These are phyloP conservation scores for Drosophila tropicalis DNA, from an alignment of 1,140 invertebrate genomes.

Conservation along the genomic window DNA sequence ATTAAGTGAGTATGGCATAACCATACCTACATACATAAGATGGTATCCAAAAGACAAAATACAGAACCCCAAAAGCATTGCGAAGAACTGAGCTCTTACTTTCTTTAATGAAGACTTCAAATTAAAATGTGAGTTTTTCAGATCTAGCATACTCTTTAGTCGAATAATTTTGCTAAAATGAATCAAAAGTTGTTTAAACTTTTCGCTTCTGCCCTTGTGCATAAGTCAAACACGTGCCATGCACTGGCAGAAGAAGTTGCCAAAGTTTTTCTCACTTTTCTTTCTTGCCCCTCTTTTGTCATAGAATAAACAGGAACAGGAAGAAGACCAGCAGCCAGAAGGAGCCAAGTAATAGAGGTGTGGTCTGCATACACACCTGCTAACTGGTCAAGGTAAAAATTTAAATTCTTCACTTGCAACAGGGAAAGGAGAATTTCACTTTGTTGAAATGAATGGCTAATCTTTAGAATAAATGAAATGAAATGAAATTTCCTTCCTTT, in stretches of 20 bases:
- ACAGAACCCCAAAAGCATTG: not conserved
- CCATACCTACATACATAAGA: not conserved
- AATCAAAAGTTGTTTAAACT: slow-evolving; percentile 65
- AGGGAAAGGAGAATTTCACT: slow-evolving; percentile 40
- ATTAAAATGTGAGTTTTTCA: no score
- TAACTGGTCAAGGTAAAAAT: slow-evolving; percentile 34
- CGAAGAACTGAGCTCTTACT: not conserved
- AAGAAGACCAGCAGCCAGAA: not conserved
- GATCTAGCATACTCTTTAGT: slow-evolving; percentile 12
- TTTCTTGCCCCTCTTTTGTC: slow-evolving; percentile 4
- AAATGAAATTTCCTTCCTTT: slow-evolving; percentile 58
- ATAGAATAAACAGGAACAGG: slow-evolving; percentile 10
- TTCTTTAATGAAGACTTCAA: not conserved
- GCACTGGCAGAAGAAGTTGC: slow-evolving; percentile 42
- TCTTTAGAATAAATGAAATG: slow-evolving; percentile 80
- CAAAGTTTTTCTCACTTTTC: slow-evolving; percentile 39
- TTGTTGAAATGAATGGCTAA: slow-evolving; percentile 75
- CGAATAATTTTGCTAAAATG: slow-evolving; percentile 15
- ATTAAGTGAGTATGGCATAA: slow-evolving; percentile 18
- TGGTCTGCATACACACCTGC: slow-evolving; percentile 24
- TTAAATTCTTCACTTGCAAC: slow-evolving; percentile 66
- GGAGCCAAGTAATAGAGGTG: not conserved
- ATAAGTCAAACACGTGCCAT: slow-evolving; percentile 77
- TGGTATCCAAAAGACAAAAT: not conserved
- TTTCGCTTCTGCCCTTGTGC: slow-evolving; percentile 55